phyloP scores from a whole-genome alignment of 1,140 invertebrate species.

The Scylla paramamosain region DNA sequence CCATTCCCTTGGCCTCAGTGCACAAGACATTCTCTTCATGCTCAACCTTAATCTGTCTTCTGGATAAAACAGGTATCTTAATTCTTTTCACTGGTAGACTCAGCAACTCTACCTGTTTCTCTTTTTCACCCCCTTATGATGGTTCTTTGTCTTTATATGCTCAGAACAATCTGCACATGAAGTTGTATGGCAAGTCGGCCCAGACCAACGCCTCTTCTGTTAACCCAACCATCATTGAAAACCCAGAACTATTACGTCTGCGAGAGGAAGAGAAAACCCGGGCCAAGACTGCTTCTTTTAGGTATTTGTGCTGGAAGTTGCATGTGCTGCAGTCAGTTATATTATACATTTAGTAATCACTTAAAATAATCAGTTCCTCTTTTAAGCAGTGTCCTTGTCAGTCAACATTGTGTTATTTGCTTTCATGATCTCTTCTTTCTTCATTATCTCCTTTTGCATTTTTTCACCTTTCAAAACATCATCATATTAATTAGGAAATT shows the following conservation, averaged over 20 bases:
- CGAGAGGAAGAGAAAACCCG: slow-evolving; percentile 68
- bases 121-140: neutral
- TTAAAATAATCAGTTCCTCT: neutral
- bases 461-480: no score
- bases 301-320: slow-evolving; percentile 60
- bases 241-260: slow-evolving; percentile 87
- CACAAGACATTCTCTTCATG: no score
- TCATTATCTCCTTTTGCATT: no score
- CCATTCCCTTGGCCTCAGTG: no score
- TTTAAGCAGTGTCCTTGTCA: neutral
- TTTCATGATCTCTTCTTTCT: no score
- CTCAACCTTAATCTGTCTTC: no score
- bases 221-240: slow-evolving; percentile 89
- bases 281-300: slow-evolving; percentile 54
- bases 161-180: slow-evolving; percentile 76
- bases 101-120: no score
- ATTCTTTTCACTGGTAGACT: no score
- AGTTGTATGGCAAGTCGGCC: slow-evolving; percentile 77
- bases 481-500: no score
- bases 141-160: neutral
- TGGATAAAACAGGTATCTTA: no score
- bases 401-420: neutral
- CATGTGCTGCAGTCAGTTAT: neutral
- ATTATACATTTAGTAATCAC: neutral
- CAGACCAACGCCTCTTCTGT: slow-evolving; percentile 73